Conservation (phyloP, 2,888 invertebrate species). For the Salticus scenicus region DNA sequence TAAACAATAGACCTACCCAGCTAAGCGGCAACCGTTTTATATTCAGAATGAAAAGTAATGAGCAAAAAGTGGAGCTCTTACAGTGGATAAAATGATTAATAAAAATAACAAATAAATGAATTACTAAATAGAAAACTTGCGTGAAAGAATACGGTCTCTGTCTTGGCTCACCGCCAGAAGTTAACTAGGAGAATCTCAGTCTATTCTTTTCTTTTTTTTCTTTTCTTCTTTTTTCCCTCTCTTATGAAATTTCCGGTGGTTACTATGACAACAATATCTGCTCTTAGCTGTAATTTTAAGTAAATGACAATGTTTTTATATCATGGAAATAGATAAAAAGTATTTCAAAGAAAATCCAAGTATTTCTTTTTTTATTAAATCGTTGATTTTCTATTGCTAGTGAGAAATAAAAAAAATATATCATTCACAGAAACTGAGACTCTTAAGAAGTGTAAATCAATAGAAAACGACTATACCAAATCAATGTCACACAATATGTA, state of each 20-base stretch:
- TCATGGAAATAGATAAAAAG: too few relatives aligned
- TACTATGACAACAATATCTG: conserved; percentile 31
- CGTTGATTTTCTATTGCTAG: too few relatives aligned
- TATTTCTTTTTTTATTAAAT: too few relatives aligned
- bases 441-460: too few relatives aligned
- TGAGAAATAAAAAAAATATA: too few relatives aligned
- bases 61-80: not conserved
- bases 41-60: not conserved
- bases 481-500: too few relatives aligned
- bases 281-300: not conserved
- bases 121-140: not conserved
- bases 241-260: conserved; percentile 49
- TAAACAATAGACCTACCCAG: not conserved
- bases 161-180: conserved; percentile 35
- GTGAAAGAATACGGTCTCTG: not conserved
- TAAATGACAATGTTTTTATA: too few relatives aligned
- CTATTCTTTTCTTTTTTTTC: too few relatives aligned
- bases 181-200: not conserved
- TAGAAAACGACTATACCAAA: too few relatives aligned
- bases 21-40: not conserved
- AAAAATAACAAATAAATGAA: not conserved
- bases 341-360: too few relatives aligned
- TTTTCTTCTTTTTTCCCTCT: too few relatives aligned
- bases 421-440: too few relatives aligned
- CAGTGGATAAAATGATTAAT: not conserved